Conservation (phyloP, 2,888 invertebrate species). For the Lasius fuliginosus region DNA sequence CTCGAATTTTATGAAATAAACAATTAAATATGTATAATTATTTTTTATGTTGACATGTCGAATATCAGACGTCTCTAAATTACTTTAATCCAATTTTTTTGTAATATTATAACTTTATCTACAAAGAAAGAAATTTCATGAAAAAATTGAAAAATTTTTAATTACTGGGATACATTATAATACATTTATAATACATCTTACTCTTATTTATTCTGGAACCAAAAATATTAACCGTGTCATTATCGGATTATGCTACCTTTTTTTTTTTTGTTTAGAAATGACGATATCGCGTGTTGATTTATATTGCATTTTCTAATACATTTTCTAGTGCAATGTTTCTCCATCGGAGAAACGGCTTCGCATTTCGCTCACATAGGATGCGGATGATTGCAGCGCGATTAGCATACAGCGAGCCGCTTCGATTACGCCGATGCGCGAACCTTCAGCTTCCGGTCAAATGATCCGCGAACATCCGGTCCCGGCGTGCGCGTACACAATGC, state of each 20-base stretch:
- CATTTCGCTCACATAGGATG: conserved; percentile 73
- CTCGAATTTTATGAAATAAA: too few relatives aligned
- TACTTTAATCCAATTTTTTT: neutral
- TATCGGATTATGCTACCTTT: neutral
- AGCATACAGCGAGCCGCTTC: conserved; percentile 74
- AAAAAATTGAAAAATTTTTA: neutral
- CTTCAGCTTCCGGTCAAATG: conserved; percentile 84
- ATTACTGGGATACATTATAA: too few relatives aligned
- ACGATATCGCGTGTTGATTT: neutral
- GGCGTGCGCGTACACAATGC: conserved; percentile 57
- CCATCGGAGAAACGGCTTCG: conserved; percentile 34
- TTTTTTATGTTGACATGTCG: too few relatives aligned
- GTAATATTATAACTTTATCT: too few relatives aligned
- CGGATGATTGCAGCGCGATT: conserved; percentile 77
- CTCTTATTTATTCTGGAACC: too few relatives aligned
- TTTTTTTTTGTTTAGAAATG: neutral
- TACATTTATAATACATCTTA: too few relatives aligned
- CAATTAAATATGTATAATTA: too few relatives aligned
- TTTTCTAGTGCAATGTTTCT: neutral
- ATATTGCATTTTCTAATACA: neutral
- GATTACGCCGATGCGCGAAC: conserved; percentile 82
- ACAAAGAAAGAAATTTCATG: neutral
- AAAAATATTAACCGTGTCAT: too few relatives aligned
- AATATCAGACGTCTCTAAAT: neutral
- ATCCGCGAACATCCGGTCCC: conserved; percentile 83